These are phyloP conservation scores for Automeris io DNA, from an alignment of 2,888 invertebrate species.

Conservation along the genomic window DNA sequence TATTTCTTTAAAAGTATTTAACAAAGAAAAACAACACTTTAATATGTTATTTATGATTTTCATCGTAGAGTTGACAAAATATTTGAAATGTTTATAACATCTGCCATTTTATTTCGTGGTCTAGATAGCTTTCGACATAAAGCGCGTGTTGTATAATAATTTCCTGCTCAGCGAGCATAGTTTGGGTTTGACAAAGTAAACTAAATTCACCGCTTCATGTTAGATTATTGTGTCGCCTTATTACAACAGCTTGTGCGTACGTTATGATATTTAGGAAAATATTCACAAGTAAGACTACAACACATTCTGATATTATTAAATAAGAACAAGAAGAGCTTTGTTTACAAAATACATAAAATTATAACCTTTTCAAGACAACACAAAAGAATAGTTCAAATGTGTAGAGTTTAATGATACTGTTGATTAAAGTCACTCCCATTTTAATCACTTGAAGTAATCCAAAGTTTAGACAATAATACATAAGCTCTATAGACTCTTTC, in stretches of 20 bases:
- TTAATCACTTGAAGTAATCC: no score
- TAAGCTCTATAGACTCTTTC: no score
- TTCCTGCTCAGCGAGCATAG: slow-evolving; percentile 45
- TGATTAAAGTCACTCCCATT: no score
- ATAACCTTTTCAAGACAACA: no score
- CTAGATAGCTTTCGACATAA: slow-evolving; percentile 37
- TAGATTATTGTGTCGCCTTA: slow-evolving; percentile 31
- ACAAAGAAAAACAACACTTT: neutral
- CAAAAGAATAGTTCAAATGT: no score
- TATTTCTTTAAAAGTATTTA: no score
- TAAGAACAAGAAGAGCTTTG: neutral
- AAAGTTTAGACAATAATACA: no score
- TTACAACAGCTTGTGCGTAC: slow-evolving; percentile 3
- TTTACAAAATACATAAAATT: no score
- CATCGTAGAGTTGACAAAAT: neutral
- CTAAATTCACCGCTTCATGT: slow-evolving; percentile 26
- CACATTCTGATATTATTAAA: neutral
- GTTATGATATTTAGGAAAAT: slow-evolving; percentile 49
- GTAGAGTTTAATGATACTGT: no score
- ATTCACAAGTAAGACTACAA: slow-evolving; percentile 47
- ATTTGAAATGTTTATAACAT: slow-evolving; percentile 24
- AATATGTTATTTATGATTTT: neutral
- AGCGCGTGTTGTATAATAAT: slow-evolving; percentile 45
- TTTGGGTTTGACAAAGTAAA: slow-evolving; percentile 39
- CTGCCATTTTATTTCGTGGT: slow-evolving; percentile 25